These are phyloP conservation scores for Calidris pygmaea DNA, from an alignment of 2,113 vertebrate genomes.

Conservation along the genomic window DNA sequence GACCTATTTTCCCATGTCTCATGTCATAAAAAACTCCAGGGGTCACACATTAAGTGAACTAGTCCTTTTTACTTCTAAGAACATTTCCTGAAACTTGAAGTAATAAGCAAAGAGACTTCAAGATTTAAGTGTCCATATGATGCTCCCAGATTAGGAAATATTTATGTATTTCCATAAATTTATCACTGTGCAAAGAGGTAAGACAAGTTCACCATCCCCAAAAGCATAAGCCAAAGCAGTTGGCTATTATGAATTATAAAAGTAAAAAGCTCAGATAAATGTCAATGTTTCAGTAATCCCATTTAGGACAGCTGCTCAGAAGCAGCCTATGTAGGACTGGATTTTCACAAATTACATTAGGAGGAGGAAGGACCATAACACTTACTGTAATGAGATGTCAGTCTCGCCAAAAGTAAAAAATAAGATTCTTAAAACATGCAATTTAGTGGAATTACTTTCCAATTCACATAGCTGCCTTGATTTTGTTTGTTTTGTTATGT, in stretches of 20 bases:
- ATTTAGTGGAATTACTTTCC: neutral
- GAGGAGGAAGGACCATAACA: neutral
- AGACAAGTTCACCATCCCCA: neutral
- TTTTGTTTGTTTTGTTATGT: neutral
- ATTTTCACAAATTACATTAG: conserved; percentile 30
- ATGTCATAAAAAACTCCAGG: neutral
- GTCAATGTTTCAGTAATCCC: neutral
- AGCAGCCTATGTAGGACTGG: neutral
- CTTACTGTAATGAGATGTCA: neutral
- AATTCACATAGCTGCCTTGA: neutral
- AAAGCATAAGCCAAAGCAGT: neutral
- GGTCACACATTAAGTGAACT: neutral
- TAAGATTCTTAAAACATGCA: neutral
- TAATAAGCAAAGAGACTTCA: neutral
- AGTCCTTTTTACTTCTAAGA: neutral
- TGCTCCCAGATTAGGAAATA: conserved; percentile 26
- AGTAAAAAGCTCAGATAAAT: conserved; percentile 40
- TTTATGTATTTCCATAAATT: conserved; percentile 28
- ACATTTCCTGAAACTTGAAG: neutral
- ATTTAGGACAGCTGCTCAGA: conserved; percentile 18
- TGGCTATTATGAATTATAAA: conserved; percentile 27
- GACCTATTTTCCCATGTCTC: neutral
- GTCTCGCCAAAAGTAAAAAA: neutral
- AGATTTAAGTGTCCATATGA: neutral
- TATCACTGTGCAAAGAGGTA: neutral